Conservation (phyloP, 2,113 vertebrate genomes). For the Vicugna pacos region DNA sequence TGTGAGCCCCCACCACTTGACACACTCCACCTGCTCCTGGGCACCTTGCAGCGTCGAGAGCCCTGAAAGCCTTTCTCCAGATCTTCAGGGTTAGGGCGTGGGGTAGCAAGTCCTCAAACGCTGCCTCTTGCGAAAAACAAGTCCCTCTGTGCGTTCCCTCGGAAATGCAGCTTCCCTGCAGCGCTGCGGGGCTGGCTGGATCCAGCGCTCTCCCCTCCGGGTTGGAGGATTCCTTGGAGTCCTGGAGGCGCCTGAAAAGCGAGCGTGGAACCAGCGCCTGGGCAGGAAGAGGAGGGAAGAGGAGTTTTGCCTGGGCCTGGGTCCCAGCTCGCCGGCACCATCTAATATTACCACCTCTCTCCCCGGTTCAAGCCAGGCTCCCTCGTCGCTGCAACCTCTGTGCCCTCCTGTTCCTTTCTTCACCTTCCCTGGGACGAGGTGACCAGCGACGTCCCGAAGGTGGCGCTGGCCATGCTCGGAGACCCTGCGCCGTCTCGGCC, state of each 20-base stretch:
- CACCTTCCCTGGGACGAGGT: background rate
- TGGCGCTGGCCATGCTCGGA: background rate
- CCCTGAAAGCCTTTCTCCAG: background rate
- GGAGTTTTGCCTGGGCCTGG: background rate
- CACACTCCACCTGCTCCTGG: background rate
- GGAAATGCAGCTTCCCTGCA: background rate
- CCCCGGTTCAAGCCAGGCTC: background rate
- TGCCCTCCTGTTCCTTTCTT: rapidly evolving
- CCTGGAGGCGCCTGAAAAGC: background rate
- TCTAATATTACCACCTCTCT: too few species aligned
- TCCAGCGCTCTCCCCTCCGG: too few species aligned
- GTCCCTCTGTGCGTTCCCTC: background rate
- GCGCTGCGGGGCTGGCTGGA: background rate
- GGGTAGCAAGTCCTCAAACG: background rate
- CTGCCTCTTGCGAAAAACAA: background rate
- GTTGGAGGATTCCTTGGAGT: background rate
- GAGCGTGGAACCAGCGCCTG: background rate
- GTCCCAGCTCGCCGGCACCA: background rate
- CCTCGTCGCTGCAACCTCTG: background rate
- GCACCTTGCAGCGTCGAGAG: background rate
- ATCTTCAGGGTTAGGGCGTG: background rate
- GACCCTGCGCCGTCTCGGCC: background rate
- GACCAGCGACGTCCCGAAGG: background rate
- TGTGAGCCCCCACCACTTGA: background rate
- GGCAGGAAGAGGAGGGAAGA: too few species aligned